Conservation (phyloP, 2,113 vertebrate genomes). For the Lepidothrix coronata region DNA sequence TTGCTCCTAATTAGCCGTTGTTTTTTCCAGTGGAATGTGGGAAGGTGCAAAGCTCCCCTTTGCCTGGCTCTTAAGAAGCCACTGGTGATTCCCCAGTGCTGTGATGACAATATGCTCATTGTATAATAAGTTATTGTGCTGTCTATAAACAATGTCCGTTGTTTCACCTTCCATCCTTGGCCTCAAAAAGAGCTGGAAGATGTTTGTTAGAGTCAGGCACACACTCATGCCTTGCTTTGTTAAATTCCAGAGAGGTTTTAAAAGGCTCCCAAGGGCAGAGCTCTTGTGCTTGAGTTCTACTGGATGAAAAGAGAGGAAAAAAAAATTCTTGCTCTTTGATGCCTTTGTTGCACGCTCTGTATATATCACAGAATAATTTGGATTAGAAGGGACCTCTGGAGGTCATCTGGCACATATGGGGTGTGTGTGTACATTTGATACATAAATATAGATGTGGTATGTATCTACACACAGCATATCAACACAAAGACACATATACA, state of each 20-base stretch:
- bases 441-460: not conserved
- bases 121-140: not conserved
- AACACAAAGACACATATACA: not conserved
- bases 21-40: not conserved
- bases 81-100: not conserved
- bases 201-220: not conserved
- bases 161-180: constrained; percentile 10
- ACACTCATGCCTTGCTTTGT: not conserved
- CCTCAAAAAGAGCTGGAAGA: constrained; percentile 7
- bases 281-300: not conserved
- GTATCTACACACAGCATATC: not conserved
- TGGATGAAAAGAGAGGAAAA: not conserved
- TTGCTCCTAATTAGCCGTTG: not conserved
- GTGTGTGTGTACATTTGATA: not conserved
- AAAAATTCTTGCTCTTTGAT: not conserved
- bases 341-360: not conserved
- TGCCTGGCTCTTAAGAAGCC: not conserved
- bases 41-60: not conserved
- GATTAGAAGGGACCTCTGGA: not conserved
- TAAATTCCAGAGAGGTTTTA: constrained; percentile 11
- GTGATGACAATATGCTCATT: not conserved
- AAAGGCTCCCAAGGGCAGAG: not conserved
- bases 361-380: not conserved
- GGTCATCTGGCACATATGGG: not conserved
- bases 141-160: not conserved